Conservation (phyloP, 2,113 vertebrate genomes). For the Gallinago media region DNA sequence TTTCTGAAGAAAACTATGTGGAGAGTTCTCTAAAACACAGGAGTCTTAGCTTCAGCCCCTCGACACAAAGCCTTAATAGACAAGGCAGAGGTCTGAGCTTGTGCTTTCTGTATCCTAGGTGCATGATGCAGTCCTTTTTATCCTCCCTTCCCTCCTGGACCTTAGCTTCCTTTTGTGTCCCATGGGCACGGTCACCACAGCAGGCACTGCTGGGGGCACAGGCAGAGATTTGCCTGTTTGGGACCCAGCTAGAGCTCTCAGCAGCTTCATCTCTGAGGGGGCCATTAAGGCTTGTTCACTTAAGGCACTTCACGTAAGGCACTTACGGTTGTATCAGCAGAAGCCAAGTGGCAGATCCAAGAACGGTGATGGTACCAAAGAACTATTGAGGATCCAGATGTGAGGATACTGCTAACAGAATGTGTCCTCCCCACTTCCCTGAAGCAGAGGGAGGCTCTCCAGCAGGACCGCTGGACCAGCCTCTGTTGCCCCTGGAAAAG, state of each 20-base stretch:
- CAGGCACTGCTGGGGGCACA: neutral
- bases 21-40: neutral
- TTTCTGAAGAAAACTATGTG: too few relatives aligned
- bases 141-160: neutral
- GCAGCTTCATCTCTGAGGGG: neutral
- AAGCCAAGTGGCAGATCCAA: neutral
- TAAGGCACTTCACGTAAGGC: too few relatives aligned
- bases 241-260: neutral
- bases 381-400: neutral
- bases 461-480: fast-evolving
- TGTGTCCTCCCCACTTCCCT: fast-evolving
- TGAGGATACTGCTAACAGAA: neutral
- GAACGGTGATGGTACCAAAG: neutral
- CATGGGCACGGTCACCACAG: fast-evolving
- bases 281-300: neutral
- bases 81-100: neutral
- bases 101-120: neutral
- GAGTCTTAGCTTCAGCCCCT: neutral
- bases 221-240: neutral
- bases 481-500: neutral
- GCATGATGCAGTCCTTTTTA: neutral
- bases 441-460: neutral
- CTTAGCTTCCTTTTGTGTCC: neutral
- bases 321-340: fast-evolving
- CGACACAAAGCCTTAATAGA: neutral